A percentile compares a stretch with the other conserved stretches of the same genome.
phyloP scores from a whole-genome alignment of 2,797 vertebrate species.

The Pipistrellus pygmaeus region DNA sequence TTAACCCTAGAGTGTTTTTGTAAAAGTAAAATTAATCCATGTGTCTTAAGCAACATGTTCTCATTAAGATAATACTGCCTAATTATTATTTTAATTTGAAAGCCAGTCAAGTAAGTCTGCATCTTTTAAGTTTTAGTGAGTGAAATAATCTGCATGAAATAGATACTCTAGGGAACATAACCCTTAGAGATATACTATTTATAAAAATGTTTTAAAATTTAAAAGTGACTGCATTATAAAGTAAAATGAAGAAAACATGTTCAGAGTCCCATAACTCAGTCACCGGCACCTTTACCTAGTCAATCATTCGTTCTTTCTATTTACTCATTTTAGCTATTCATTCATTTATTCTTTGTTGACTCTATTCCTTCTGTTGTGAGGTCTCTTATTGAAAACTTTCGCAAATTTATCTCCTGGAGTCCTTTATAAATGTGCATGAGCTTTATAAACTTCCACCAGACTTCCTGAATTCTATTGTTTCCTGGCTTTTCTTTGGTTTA shows the following conservation, averaged over 20 bases:
- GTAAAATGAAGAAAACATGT: not conserved
- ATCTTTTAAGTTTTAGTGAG: slow-evolving; percentile 24
- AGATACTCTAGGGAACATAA: slow-evolving; percentile 13
- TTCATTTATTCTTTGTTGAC: not conserved
- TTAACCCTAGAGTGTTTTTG: slow-evolving; percentile 24
- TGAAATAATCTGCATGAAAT: slow-evolving; percentile 59
- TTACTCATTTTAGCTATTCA: too few species aligned
- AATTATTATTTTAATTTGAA: slow-evolving; percentile 65
- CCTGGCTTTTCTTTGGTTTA: not conserved
- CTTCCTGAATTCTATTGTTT: not conserved
- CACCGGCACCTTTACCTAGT: too few species aligned
- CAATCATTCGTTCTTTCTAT: too few species aligned
- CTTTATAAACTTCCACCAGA: not conserved
- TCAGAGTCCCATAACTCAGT: not conserved
- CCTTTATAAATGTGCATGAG: not conserved
- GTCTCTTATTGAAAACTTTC: slow-evolving; percentile 1
- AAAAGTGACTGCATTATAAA: not conserved
- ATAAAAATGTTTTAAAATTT: slow-evolving; percentile 7
- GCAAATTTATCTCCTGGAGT: not conserved
- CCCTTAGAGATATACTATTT: not conserved
- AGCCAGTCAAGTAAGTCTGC: slow-evolving; percentile 24
- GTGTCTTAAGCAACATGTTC: slow-evolving; percentile 19
- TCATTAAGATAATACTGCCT: slow-evolving; percentile 38
- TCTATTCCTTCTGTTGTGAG: not conserved
- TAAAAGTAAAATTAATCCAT: not conserved